A percentile compares a stretch with the other conserved stretches of the same genome.
Conservation (phyloP, 2,113 vertebrate species). For the Gobius niger region DNA sequence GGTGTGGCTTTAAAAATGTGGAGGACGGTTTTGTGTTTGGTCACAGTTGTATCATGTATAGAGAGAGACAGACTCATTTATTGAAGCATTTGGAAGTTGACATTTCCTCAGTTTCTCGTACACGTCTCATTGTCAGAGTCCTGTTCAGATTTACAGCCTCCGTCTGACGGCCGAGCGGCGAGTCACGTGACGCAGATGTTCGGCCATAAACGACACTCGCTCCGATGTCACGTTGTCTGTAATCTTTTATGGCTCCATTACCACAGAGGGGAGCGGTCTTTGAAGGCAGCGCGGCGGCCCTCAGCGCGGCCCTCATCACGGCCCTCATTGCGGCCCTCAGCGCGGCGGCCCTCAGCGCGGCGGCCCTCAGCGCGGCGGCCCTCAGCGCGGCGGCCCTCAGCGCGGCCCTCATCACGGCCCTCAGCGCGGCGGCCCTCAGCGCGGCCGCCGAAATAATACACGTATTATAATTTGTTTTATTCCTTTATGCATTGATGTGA, state of each 20-base stretch:
- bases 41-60: no score
- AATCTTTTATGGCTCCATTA: constrained; percentile 30
- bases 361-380: neutral
- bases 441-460: no score
- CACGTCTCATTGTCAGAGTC: constrained; percentile 12
- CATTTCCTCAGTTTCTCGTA: neutral
- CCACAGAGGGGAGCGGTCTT: constrained; percentile 20
- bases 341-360: neutral
- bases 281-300: constrained; percentile 8
- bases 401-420: no score
- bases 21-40: no score
- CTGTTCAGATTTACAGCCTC: constrained; percentile 51
- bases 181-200: constrained; percentile 12
- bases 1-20: no score
- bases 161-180: constrained; percentile 33
- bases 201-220: constrained; percentile 33
- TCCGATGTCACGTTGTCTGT: constrained; percentile 44
- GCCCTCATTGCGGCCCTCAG: no score
- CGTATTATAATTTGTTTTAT: no score
- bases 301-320: no score
- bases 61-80: no score
- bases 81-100: neutral
- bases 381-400: constrained; percentile 1
- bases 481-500: no score
- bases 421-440: neutral